These are phyloP conservation scores for Pycnonotus jocosus DNA, from an alignment of 2,113 vertebrate genomes.

Conservation along the genomic window DNA sequence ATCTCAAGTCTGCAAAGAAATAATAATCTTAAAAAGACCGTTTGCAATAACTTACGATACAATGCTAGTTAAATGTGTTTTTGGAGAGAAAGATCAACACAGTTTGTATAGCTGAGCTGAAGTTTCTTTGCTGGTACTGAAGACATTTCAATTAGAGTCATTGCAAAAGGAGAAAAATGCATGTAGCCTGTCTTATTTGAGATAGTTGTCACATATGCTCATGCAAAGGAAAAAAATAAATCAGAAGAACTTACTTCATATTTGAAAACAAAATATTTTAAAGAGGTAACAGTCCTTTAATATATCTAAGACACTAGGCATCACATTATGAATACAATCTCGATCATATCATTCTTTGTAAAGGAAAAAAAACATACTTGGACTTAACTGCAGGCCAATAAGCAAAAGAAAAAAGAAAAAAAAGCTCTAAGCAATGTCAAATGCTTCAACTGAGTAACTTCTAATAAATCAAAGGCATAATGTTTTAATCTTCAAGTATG, in stretches of 20 bases:
- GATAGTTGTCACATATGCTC: background rate
- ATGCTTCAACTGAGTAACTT: background rate
- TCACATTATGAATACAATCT: background rate
- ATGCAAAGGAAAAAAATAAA: background rate
- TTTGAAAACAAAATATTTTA: background rate
- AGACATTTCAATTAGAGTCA: background rate
- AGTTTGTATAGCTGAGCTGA: background rate
- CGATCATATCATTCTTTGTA: background rate
- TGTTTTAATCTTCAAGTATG: slow-evolving; percentile 1
- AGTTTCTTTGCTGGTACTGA: background rate
- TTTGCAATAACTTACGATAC: background rate
- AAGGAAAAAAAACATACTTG: background rate
- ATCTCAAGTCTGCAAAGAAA: background rate
- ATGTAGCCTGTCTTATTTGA: background rate
- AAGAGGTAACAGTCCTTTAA: background rate
- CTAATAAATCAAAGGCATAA: background rate
- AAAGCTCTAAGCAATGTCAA: background rate
- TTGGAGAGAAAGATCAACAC: background rate
- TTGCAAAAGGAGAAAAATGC: background rate
- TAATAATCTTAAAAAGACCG: background rate
- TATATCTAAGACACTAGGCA: background rate
- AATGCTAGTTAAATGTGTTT: background rate
- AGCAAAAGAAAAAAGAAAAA: background rate
- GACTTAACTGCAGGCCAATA: background rate
- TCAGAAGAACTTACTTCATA: background rate